Conservation (phyloP, 1,140 invertebrate species). For the Charaxes varanes region DNA sequence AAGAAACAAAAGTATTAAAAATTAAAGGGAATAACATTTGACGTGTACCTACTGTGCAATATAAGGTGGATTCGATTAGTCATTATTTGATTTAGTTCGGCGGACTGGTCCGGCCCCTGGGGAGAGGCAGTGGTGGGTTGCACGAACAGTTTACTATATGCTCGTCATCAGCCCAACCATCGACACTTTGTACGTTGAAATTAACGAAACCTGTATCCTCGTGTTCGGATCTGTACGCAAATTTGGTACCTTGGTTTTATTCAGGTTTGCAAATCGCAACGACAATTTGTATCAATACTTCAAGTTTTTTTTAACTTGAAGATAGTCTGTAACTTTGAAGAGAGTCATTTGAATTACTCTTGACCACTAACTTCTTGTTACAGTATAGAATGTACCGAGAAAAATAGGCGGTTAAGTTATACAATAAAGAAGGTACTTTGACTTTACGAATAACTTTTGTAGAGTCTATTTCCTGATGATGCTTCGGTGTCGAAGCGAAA, state of each 20-base stretch:
- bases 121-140: constrained; percentile 51
- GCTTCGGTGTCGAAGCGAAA: no score
- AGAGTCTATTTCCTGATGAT: no score
- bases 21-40: constrained; percentile 68
- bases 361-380: no score
- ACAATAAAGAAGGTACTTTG: no score
- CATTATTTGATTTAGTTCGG: constrained; percentile 74
- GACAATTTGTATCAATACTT: no score
- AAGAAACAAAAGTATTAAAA: constrained; percentile 62
- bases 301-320: no score
- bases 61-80: constrained; percentile 71
- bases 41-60: constrained; percentile 73
- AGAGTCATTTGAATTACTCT: no score
- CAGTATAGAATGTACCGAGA: no score
- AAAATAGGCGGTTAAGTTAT: no score
- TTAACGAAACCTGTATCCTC: constrained; percentile 35
- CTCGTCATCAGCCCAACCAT: constrained; percentile 57
- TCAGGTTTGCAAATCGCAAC: no score
- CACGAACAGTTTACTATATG: constrained; percentile 46
- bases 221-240: constrained; percentile 11
- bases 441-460: no score
- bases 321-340: no score
- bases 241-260: constrained; percentile 3
- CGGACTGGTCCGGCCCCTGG: constrained; percentile 48
- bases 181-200: constrained; percentile 55